phyloP scores from a whole-genome alignment of 2,113 vertebrate genomes.

The Caretta caretta region DNA sequence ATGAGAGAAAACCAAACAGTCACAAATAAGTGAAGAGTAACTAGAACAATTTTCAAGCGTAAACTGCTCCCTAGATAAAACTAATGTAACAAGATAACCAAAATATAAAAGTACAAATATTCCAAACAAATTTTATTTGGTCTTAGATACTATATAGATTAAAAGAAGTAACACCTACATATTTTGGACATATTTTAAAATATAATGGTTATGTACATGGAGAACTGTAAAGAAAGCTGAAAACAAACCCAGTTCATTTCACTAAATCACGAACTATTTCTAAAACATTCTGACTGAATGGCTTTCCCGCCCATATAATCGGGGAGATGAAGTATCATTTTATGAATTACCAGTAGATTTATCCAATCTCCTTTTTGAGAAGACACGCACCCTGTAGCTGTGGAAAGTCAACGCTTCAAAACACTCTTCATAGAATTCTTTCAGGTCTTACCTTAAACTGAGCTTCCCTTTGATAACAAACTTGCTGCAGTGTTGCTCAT shows the following conservation, averaged over 20 bases:
- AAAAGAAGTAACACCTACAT: slow-evolving; percentile 79
- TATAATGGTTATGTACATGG: slow-evolving; percentile 79
- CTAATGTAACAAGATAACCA: slow-evolving; percentile 33
- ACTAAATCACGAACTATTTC: slow-evolving; percentile 60
- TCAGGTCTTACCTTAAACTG: neutral
- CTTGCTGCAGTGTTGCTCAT: slow-evolving; percentile 42
- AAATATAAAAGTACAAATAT: slow-evolving; percentile 64
- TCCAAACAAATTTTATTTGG: slow-evolving; percentile 81
- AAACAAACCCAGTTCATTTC: slow-evolving; percentile 66
- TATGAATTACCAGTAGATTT: slow-evolving; percentile 53
- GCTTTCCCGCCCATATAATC: slow-evolving; percentile 51
- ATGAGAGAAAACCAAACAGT: neutral
- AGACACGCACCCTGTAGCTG: slow-evolving; percentile 68
- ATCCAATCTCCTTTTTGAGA: slow-evolving; percentile 60
- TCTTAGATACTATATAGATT: slow-evolving; percentile 82
- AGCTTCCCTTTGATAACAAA: slow-evolving; percentile 20
- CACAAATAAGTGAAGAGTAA: neutral
- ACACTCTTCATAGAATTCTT: neutral
- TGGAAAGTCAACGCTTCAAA: slow-evolving; percentile 34
- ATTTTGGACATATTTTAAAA: slow-evolving; percentile 76
- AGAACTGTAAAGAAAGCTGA: slow-evolving; percentile 69
- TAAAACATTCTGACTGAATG: slow-evolving; percentile 53
- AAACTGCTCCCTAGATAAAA: neutral
- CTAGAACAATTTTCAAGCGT: neutral
- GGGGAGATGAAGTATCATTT: slow-evolving; percentile 44